phyloP scores from a whole-genome alignment of 2,888 invertebrate genomes.

The Drosophila infuscata region DNA sequence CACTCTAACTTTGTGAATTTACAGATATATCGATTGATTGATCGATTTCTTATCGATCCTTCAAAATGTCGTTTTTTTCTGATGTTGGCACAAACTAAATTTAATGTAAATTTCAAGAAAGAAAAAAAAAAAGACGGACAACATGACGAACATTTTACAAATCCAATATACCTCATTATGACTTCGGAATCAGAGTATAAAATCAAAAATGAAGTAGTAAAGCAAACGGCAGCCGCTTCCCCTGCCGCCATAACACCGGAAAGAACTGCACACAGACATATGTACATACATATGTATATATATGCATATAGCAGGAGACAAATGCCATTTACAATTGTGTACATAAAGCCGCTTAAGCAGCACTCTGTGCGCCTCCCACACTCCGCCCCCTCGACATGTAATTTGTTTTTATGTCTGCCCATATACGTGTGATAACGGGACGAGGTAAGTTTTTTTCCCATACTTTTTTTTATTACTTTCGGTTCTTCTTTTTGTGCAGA shows the following conservation, averaged over 20 bases:
- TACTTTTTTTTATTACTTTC: constrained; percentile 15
- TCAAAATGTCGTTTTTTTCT: not conserved
- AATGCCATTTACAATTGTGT: constrained; percentile 80
- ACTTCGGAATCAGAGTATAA: not conserved
- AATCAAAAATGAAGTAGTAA: constrained; percentile 33
- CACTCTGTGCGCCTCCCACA: constrained; percentile 39
- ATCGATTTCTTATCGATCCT: not conserved
- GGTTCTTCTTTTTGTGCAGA: constrained; percentile 45
- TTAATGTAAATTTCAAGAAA: no score
- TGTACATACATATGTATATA: constrained; percentile 8
- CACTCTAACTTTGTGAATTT: not conserved
- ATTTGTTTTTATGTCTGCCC: constrained; percentile 80
- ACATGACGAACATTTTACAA: not conserved
- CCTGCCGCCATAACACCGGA: constrained; percentile 75
- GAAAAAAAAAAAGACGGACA: not conserved
- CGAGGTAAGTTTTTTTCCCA: constrained; percentile 32
- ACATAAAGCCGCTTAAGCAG: constrained; percentile 80
- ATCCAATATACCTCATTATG: not conserved
- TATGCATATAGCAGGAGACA: constrained; percentile 49
- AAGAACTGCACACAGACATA: constrained; percentile 64
- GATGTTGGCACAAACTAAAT: not conserved
- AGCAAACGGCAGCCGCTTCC: constrained; percentile 63
- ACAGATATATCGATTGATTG: not conserved
- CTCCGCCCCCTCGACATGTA: constrained; percentile 56
- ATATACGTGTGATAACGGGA: constrained; percentile 78